phyloP scores from a whole-genome alignment of 1,140 invertebrate species.

The Agrilus planipennis region DNA sequence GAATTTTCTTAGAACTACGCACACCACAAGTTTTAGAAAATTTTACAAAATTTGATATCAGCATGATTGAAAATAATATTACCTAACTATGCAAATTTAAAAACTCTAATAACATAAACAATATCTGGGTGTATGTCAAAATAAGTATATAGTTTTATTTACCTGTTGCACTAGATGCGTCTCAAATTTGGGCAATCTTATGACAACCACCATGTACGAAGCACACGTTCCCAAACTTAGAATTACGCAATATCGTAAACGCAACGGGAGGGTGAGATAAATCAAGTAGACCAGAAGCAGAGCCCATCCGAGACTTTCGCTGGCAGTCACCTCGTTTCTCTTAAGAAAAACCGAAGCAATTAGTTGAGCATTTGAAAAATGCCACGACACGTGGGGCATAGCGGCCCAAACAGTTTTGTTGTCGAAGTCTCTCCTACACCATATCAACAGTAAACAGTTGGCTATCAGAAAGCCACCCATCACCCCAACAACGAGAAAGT shows the following conservation, averaged over 20 bases:
- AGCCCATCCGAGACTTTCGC: constrained; percentile 61
- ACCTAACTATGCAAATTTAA: too few relatives aligned
- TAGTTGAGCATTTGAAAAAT: constrained; percentile 47
- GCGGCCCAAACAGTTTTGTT: constrained; percentile 37
- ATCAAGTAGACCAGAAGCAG: constrained; percentile 73
- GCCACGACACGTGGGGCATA: constrained; percentile 50
- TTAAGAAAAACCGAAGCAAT: constrained; percentile 44
- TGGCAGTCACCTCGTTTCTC: constrained; percentile 38
- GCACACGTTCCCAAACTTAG: constrained; percentile 46
- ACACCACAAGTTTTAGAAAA: too few relatives aligned
- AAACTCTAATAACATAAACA: too few relatives aligned
- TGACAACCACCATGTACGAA: constrained; percentile 45
- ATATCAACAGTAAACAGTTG: constrained; percentile 40
- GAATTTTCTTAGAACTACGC: too few relatives aligned
- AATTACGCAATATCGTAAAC: constrained; percentile 48
- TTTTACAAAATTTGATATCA: too few relatives aligned
- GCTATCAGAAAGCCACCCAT: constrained; percentile 41
- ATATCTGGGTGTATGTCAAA: too few relatives aligned
- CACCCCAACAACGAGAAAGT: constrained; percentile 35
- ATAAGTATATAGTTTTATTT: constrained; percentile 20
- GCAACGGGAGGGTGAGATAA: constrained; percentile 69
- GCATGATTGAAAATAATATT: too few relatives aligned
- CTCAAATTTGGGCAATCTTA: constrained; percentile 37
- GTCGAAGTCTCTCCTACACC: constrained; percentile 35
- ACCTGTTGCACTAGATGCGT: constrained; percentile 43